Conservation (phyloP, 2,888 invertebrate genomes). For the Callyntrura guangdongensis region DNA sequence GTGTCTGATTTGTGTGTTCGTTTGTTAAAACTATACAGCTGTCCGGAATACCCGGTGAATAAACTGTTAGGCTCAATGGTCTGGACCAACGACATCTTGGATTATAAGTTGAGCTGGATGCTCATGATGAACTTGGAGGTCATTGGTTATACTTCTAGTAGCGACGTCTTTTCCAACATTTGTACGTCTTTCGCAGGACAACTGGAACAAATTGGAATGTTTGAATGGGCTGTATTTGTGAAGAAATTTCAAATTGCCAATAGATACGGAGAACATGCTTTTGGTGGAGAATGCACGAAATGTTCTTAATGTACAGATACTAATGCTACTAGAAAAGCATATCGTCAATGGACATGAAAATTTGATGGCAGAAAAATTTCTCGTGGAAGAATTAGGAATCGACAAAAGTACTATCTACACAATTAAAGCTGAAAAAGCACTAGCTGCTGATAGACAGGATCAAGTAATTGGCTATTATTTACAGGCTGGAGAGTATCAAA, state of each 20-base stretch:
- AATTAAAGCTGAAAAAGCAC: constrained; percentile 18
- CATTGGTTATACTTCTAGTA: constrained; percentile 89
- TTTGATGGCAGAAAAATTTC: not conserved
- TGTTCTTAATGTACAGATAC: not conserved
- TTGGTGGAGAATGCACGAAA: not conserved
- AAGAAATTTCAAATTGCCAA: not conserved
- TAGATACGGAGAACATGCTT: not conserved
- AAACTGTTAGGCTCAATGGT: constrained; percentile 91
- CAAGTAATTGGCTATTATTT: not conserved
- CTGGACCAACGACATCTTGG: constrained; percentile 92
- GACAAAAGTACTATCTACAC: not conserved
- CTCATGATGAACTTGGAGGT: constrained; percentile 90
- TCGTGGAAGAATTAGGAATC: not conserved
- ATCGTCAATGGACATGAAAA: not conserved
- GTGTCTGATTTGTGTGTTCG: constrained; percentile 90
- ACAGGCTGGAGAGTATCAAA: not conserved
- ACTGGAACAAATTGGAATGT: constrained; percentile 12
- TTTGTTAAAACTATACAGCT: constrained; percentile 92
- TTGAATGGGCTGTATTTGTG: constrained; percentile 7
- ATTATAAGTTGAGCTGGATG: constrained; percentile 94
- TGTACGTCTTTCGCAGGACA: not conserved
- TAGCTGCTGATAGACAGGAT: not conserved
- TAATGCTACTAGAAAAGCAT: not conserved
- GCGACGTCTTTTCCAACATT: constrained; percentile 86
- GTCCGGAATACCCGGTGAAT: constrained; percentile 89